These are phyloP conservation scores for Agapostemon virescens DNA, from an alignment of 2,888 invertebrate species.

Conservation along the genomic window DNA sequence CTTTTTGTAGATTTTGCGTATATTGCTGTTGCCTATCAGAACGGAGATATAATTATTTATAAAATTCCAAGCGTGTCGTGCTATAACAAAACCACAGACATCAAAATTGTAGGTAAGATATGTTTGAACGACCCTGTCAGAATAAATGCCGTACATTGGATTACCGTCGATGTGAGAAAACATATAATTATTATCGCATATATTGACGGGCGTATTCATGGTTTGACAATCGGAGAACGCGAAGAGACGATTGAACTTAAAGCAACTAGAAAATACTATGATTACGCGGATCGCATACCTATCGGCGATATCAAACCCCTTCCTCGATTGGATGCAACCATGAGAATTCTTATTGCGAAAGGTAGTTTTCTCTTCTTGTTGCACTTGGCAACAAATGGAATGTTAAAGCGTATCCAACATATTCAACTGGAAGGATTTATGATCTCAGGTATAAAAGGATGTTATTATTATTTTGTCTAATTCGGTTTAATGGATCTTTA, in stretches of 20 bases:
- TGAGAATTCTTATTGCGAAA: conserved; percentile 70
- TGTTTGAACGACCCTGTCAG: conserved; percentile 56
- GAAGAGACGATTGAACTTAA: conserved; percentile 49
- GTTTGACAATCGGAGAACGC: conserved; percentile 58
- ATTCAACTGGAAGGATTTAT: conserved; percentile 68
- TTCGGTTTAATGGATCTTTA: background rate
- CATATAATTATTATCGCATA: conserved; percentile 72
- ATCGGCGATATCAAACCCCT: conserved; percentile 64
- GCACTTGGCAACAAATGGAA: conserved; percentile 60
- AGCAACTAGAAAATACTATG: conserved; percentile 59
- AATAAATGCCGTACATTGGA: conserved; percentile 71
- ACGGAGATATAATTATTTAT: conserved; percentile 73
- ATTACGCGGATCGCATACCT: conserved; percentile 66
- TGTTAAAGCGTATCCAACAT: conserved; percentile 57
- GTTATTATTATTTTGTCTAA: background rate
- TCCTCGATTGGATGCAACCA: conserved; percentile 42
- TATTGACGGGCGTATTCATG: conserved; percentile 71
- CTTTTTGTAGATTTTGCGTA: conserved; percentile 70
- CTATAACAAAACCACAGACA: conserved; percentile 37
- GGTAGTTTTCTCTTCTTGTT: conserved; percentile 67
- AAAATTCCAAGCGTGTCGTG: conserved; percentile 65
- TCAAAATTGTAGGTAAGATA: conserved; percentile 58
- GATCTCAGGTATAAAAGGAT: conserved; percentile 72
- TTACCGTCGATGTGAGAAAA: conserved; percentile 53
- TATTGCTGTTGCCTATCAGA: conserved; percentile 71